Evolutionary conservation across 2,888 invertebrate genomes (phyloP), one percentile per base, ranked within the genome.

Genomic region (Arctia plantaginis): DNA sequence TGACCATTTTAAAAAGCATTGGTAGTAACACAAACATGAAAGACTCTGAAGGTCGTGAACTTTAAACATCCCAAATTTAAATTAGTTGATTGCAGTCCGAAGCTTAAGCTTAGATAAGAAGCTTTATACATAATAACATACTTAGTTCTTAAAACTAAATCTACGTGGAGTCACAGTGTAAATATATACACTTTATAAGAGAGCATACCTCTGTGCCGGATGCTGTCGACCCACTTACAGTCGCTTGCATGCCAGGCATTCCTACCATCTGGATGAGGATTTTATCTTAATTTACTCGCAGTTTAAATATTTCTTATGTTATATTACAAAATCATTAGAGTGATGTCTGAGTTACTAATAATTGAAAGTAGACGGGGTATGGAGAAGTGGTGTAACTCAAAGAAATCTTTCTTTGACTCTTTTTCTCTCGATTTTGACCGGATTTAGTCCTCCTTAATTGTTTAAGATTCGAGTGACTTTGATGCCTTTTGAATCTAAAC

Each of bases 161-260:
- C 69, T 12, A 41, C 41, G 41, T 68, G 72, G 35, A 75, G 74
- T 77, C 71, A 74, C 74, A 71, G 82, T 69, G 78, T 86, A 88
- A 87, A 88, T 88, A 88, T 88, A 88, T 79, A 79, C 85, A 80
- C 85, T 85, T 86, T 85, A 87, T 87, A 85, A 75, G 81, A 78
- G 77, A 78, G 84, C 87, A 88, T 88, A 76, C 79, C 78, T 82
- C 73, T 73, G 74, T 71, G 81, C 81, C 84, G 85, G 85, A 86
- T 85, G 80, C 82, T 73, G 82, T 65, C 86, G 89, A 86, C 90
- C 90, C 84, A 90, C 80, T 88, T 90, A 81, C 82, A 59, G 82
- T 79, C 80, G 73, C 80, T 81, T 76, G 80, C 78, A 80, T 81
- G 74, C 83, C 78, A 15, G 44, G 77, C 83, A 85, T 87, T 76